Evolutionary conservation across 2,888 invertebrate genomes (phyloP).

Genomic region (Trimorus sp.): DNA sequence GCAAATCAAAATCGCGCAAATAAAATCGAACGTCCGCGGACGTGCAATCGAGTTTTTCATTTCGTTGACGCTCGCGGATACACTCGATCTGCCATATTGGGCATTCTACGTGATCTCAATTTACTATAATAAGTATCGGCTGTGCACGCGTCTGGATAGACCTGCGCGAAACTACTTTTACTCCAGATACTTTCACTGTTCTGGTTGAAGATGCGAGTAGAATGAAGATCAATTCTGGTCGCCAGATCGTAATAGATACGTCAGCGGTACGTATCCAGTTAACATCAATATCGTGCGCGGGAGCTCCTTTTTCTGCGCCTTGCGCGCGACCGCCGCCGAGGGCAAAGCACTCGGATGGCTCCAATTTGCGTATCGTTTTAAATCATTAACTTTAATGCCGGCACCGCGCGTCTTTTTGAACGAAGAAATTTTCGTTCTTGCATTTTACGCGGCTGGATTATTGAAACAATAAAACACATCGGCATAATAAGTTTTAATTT

Average conservation of each 20-base stretch:
- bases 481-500: conserved; percentile 15
- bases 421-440: not conserved
- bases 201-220: conserved; percentile 73
- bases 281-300: conserved; percentile 31
- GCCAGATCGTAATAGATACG: conserved; percentile 63
- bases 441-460: not conserved
- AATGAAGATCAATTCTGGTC: conserved; percentile 69
- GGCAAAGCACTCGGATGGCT: conserved; percentile 14
- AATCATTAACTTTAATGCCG: not conserved
- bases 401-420: not conserved
- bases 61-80: conserved; percentile 55
- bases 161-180: conserved; percentile 76
- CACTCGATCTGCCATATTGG: conserved; percentile 38
- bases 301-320: conserved; percentile 15
- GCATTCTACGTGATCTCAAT: conserved; percentile 71
- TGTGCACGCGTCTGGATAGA: conserved; percentile 28
- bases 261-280: conserved; percentile 46
- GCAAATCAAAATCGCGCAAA: conserved; percentile 44
- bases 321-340: not conserved
- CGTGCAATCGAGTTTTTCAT: conserved; percentile 62
- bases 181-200: conserved; percentile 79
- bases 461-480: not conserved
- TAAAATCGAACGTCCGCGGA: conserved; percentile 38
- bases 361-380: conserved; percentile 33
- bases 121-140: conserved; percentile 73